Conservation (phyloP, 2,888 invertebrate species). For the Drosophila mercatorum region DNA sequence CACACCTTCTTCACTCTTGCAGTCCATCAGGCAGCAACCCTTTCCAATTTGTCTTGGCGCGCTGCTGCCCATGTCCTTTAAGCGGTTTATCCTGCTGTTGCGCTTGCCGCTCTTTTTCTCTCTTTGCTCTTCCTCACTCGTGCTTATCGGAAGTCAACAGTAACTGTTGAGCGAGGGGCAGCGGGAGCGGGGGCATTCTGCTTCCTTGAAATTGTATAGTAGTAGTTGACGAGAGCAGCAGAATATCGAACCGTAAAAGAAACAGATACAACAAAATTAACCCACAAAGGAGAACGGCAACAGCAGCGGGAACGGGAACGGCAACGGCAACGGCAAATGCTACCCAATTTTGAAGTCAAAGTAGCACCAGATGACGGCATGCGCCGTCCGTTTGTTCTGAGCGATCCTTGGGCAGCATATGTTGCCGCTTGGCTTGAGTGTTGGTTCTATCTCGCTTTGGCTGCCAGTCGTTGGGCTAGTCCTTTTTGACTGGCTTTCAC, state of each 20-base stretch:
- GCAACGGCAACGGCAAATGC: constrained; percentile 62
- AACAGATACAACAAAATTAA: constrained; percentile 55
- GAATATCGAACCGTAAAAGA: constrained; percentile 58
- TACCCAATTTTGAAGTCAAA: constrained; percentile 83
- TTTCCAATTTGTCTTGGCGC: constrained; percentile 57
- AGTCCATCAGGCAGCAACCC: constrained; percentile 57
- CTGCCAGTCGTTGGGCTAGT: constrained; percentile 34
- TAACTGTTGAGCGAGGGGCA: constrained; percentile 47
- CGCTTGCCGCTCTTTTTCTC: constrained; percentile 34
- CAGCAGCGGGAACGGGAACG: constrained; percentile 49
- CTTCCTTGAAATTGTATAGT: constrained; percentile 67
- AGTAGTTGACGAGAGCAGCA: constrained; percentile 33
- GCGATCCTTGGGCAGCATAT: constrained; percentile 78
- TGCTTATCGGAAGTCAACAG: constrained; percentile 78
- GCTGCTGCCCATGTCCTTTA: constrained; percentile 62
- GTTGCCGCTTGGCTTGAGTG: constrained; percentile 73
- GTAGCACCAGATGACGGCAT: constrained; percentile 84
- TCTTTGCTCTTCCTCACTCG: constrained; percentile 60
- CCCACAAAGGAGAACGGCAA: constrained; percentile 13
- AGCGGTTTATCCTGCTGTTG: constrained; percentile 77
- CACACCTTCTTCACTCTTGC: constrained; percentile 63
- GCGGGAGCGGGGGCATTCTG: constrained; percentile 60
- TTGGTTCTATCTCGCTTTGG: constrained; percentile 54
- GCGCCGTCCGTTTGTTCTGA: constrained; percentile 79
- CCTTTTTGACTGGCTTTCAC: constrained; percentile 70